Evolutionary conservation across 2,888 invertebrate genomes (phyloP).

Genomic region (Ganaspis brasiliensis): DNA sequence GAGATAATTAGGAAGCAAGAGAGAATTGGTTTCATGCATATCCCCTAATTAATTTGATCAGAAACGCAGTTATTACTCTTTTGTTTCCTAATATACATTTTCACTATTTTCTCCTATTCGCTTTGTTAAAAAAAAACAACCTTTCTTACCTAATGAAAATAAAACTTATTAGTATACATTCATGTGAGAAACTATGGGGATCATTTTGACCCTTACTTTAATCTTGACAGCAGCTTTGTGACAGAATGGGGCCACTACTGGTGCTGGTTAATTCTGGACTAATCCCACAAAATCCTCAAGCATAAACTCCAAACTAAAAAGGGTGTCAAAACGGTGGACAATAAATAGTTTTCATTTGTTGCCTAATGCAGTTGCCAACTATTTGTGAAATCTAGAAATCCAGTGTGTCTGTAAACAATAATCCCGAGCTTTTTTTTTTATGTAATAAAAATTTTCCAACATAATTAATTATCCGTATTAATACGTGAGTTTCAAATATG

Average conservation of each 20-base stretch:
- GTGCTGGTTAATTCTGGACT: slow-evolving; percentile 1
- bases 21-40: too few species aligned
- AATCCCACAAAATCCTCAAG: slow-evolving; percentile 17
- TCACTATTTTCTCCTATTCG: too few species aligned
- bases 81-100: too few species aligned
- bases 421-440: not conserved
- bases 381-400: slow-evolving; percentile 1
- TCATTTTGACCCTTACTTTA: slow-evolving; percentile 13
- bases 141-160: too few species aligned
- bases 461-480: not conserved
- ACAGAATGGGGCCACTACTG: slow-evolving; percentile 5
- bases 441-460: not conserved
- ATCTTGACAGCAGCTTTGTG: slow-evolving; percentile 15
- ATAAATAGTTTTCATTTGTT: slow-evolving; percentile 8
- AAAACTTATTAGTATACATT: too few species aligned
- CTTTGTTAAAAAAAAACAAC: too few species aligned
- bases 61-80: too few species aligned
- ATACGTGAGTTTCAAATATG: not conserved
- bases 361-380: slow-evolving; percentile 11
- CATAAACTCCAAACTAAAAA: slow-evolving; percentile 11
- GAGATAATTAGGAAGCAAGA: too few species aligned
- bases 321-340: slow-evolving; percentile 12
- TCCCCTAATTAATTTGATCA: too few species aligned
- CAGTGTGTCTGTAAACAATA: not conserved
- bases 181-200: not conserved